These are phyloP conservation scores for Carassius carassius DNA, from an alignment of 2,113 vertebrate genomes.

Conservation along the genomic window DNA sequence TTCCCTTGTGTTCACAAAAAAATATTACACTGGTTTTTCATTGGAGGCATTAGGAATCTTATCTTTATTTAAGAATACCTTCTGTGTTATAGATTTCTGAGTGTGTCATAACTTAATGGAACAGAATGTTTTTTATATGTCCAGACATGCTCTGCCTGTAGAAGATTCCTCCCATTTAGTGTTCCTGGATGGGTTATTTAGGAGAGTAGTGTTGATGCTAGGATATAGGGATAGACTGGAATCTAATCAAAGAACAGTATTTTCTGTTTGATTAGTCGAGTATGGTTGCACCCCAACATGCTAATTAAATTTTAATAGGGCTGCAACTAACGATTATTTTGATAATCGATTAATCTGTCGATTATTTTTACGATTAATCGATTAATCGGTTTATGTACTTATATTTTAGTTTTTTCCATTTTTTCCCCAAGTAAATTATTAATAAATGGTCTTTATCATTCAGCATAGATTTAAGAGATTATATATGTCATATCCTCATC, in stretches of 20 bases:
- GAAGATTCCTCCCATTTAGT: background rate
- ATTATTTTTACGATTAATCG: too few species aligned
- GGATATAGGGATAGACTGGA: background rate
- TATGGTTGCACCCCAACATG: too few species aligned
- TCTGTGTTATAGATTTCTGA: background rate
- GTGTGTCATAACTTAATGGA: constrained; percentile 9
- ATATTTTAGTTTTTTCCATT: too few species aligned
- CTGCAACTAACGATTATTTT: too few species aligned
- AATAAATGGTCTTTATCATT: too few species aligned
- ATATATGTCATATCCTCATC: too few species aligned
- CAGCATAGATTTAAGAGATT: too few species aligned
- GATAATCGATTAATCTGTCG: too few species aligned
- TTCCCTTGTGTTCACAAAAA: background rate
- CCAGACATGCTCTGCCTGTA: constrained; percentile 28
- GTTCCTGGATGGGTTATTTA: background rate
- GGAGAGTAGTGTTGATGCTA: background rate
- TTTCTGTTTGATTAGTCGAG: constrained; percentile 3
- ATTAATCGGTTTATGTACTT: too few species aligned
- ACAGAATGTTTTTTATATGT: constrained; percentile 30
- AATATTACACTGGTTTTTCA: background rate
- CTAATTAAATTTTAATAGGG: background rate
- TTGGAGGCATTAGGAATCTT: background rate
- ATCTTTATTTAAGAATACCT: background rate
- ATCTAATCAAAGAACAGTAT: background rate
- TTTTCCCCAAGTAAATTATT: too few species aligned